Conservation (phyloP, 2,888 invertebrate genomes). For the Eristalis pertinax region DNA sequence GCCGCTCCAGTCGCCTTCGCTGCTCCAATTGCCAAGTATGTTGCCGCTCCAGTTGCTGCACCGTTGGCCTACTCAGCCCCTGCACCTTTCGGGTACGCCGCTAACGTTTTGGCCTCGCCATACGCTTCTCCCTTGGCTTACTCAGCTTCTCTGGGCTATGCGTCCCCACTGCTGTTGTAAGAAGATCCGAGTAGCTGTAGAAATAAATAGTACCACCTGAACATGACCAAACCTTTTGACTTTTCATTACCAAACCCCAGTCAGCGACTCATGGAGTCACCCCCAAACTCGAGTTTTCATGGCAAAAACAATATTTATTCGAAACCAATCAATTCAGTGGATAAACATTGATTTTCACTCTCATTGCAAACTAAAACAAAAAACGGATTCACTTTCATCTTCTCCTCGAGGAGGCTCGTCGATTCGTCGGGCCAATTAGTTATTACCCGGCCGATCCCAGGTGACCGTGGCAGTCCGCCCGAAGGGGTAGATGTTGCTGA, state of each 20-base stretch:
- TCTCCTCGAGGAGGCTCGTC: not conserved
- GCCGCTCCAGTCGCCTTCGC: conserved; percentile 84
- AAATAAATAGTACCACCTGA: not conserved
- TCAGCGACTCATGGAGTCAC: not conserved
- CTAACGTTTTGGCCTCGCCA: not conserved
- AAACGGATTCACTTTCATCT: conserved; percentile 3
- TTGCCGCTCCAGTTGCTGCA: conserved; percentile 67
- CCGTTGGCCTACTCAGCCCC: conserved; percentile 16
- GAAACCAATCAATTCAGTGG: not conserved
- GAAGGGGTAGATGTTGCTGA: conserved; percentile 71
- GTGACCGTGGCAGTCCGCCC: conserved; percentile 73
- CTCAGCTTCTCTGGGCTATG: conserved; percentile 15
- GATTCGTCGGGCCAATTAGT: not conserved
- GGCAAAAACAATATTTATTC: not conserved
- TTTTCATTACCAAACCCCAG: not conserved
- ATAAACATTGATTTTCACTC: not conserved
- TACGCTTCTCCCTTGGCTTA: conserved; percentile 30
- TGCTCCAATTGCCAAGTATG: conserved; percentile 79
- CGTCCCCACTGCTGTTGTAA: conserved; percentile 36
- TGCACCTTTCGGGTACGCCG: conserved; percentile 19
- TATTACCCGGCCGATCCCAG: conserved; percentile 66
- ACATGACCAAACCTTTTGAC: not conserved
- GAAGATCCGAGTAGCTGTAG: not conserved
- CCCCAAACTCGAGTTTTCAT: not conserved
- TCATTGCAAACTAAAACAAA: not conserved